phyloP scores from a whole-genome alignment of 1,140 invertebrate genomes.

The Sitodiplosis mosellana region DNA sequence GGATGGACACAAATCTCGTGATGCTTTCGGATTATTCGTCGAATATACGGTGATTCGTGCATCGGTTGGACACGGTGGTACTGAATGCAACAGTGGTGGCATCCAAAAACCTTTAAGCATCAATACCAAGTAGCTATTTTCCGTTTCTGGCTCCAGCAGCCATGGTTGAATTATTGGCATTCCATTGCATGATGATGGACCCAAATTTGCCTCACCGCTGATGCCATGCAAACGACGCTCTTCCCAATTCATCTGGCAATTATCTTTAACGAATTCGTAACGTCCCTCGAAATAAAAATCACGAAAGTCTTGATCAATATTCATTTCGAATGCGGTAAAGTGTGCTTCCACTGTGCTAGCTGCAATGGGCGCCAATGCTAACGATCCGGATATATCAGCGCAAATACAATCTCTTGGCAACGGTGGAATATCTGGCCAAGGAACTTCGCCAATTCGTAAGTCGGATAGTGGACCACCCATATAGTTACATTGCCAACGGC shows the following conservation, averaged over 20 bases:
- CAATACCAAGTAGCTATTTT: background rate
- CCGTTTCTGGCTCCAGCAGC: conserved; percentile 48
- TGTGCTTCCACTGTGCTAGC: conserved; percentile 47
- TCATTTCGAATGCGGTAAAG: conserved; percentile 59
- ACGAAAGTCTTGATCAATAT: conserved; percentile 59
- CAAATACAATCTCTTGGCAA: conserved; percentile 55
- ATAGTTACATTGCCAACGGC: conserved; percentile 25
- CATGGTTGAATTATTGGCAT: conserved; percentile 34
- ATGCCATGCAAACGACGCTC: conserved; percentile 42
- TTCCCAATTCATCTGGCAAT: conserved; percentile 38
- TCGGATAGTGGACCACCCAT: conserved; percentile 21
- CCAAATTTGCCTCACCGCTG: conserved; percentile 38
- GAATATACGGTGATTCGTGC: conserved; percentile 57
- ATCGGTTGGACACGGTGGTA: conserved; percentile 40
- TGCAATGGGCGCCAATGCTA: conserved; percentile 39
- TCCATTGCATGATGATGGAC: conserved; percentile 23
- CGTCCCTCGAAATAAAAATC: conserved; percentile 65
- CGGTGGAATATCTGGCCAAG: conserved; percentile 43
- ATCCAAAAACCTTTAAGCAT: conserved; percentile 1
- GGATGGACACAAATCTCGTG: conserved; percentile 46
- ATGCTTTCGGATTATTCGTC: conserved; percentile 34
- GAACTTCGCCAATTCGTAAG: conserved; percentile 50
- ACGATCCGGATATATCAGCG: conserved; percentile 41
- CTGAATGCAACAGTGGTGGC: conserved; percentile 13
- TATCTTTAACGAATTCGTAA: conserved; percentile 45